These are phyloP conservation scores for Palloptera scutellata DNA, from an alignment of 2,888 invertebrate species.

Conservation along the genomic window DNA sequence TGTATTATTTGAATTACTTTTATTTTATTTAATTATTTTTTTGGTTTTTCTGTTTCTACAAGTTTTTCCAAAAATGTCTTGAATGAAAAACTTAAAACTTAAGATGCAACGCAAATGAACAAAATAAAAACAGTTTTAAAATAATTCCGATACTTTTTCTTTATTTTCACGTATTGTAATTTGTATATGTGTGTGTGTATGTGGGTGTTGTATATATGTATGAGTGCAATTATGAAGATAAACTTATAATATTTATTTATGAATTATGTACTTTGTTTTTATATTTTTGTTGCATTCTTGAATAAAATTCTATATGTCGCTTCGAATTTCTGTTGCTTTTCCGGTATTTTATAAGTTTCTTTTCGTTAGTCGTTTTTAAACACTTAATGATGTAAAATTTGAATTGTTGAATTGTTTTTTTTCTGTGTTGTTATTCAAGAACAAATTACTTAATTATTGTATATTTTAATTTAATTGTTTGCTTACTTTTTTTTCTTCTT, in stretches of 20 bases:
- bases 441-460: background rate
- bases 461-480: slow-evolving; percentile 18
- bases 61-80: background rate
- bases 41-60: slow-evolving; percentile 18
- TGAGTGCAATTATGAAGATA: no score
- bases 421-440: background rate
- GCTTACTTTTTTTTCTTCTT: slow-evolving; percentile 14
- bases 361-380: background rate
- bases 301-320: background rate
- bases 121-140: no score
- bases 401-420: background rate
- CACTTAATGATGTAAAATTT: background rate
- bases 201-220: no score
- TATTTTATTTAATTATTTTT: background rate
- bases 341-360: background rate
- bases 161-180: background rate
- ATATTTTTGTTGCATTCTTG: background rate
- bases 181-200: background rate
- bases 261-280: no score
- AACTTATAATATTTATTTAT: no score
- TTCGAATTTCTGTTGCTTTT: background rate
- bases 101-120: no score
- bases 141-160: no score
- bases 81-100: no score
- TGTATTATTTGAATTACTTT: slow-evolving; percentile 4